Evolutionary conservation across 2,888 invertebrate genomes (phyloP), one percentile per base, ranked within the genome.

Genomic region (Calameuta idolon): DNA sequence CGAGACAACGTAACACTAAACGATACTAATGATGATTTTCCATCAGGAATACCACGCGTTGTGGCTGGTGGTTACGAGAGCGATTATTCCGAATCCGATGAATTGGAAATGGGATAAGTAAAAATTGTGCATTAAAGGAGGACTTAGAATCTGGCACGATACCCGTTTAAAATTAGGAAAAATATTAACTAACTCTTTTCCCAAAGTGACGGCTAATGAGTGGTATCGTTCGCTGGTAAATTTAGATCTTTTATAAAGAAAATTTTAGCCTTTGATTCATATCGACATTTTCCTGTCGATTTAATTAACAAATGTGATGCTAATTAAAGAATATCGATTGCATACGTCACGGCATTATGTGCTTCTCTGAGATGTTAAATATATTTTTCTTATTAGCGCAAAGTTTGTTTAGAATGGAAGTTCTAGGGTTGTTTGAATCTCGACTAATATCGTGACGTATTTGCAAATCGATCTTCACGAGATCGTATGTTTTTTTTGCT

Each of bases 61-160:
- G 74, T 82, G 12, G 87, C 89, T 0, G 88, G 82, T 73, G 87
- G 88, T 11, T 87, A 81, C 79, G 87, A 88, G 37, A 85, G 83
- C 76, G 85, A 87, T 23, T n/a, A 81, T 9, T 85, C 86, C 37
- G 84, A 85, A 40, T 83, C 81, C 0, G 86, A 86, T 34, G 81
- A 80, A 68, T 71, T 86, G 33, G 82, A 85, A 75, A 69, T 85
- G 74, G 83, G 79, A 23, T 55, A 55, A 55, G 9, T 23, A 55
- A 23, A 23, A 9, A 23, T 55, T 23, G 9, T 55, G 9, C 23
- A 55, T 23, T 55, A 23, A 23, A 23, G 9, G 23, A 23, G 55
- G 9, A 55, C 9, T 55, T 55, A 23, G 9, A 55, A 23, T 55
- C 55, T 23, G 5, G 55, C 55, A 55, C 55, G 23, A 23, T 55